A percentile compares a stretch with the other conserved stretches of the same genome.
Conservation (phyloP, 2,113 vertebrate species). For the Passer domesticus region DNA sequence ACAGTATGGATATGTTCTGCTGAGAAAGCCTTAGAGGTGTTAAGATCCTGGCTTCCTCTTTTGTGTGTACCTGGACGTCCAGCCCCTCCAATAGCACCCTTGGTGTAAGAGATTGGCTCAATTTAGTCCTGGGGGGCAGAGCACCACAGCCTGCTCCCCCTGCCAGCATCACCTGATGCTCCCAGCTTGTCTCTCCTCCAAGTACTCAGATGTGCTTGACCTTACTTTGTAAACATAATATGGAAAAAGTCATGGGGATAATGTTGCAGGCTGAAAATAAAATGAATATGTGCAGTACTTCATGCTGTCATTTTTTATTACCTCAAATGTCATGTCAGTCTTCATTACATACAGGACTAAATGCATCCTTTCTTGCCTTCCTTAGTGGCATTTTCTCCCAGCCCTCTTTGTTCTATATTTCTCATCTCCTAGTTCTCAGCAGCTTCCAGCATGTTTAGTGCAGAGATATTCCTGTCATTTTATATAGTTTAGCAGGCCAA, state of each 20-base stretch:
- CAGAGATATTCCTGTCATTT: neutral
- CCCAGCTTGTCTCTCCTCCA: neutral
- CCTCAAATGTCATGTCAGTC: slow-evolving; percentile 15
- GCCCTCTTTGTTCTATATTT: neutral
- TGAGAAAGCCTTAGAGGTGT: neutral
- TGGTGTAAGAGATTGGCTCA: neutral
- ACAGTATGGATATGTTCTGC: rapidly evolving
- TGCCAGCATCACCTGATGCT: neutral
- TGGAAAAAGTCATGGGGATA: slow-evolving; percentile 1
- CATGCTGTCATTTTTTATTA: slow-evolving; percentile 6
- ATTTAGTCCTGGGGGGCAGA: neutral
- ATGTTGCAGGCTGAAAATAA: neutral
- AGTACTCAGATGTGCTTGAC: neutral
- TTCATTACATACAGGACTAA: neutral
- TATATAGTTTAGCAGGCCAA: neutral
- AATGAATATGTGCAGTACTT: neutral
- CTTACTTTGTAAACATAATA: slow-evolving; percentile 28
- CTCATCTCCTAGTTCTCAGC: neutral
- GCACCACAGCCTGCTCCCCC: neutral
- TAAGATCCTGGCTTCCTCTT: neutral
- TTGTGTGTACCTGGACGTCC: neutral
- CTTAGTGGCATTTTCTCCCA: neutral
- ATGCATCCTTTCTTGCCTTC: neutral
- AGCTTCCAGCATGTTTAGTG: neutral
- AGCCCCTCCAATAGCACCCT: rapidly evolving